These are phyloP conservation scores for Silurus aristotelis DNA, from an alignment of 2,797 vertebrate genomes.

Conservation along the genomic window DNA sequence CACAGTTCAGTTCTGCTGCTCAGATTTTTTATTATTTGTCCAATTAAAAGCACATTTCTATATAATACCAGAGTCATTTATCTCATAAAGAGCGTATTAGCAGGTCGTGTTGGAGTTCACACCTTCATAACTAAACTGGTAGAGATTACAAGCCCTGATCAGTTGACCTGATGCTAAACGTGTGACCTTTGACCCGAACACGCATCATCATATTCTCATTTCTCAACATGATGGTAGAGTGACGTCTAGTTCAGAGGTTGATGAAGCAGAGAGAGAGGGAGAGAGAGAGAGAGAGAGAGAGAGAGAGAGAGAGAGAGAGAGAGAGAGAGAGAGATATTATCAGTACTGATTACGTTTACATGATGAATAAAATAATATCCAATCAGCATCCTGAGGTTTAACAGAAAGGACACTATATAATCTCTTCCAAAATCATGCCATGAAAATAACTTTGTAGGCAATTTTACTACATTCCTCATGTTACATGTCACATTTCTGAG, in stretches of 20 bases:
- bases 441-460: not conserved
- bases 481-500: not conserved
- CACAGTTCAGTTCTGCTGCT: not conserved
- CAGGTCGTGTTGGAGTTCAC: conserved; percentile 31
- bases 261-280: conserved; percentile 48
- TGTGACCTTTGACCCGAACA: conserved; percentile 48
- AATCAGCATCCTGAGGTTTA: not conserved
- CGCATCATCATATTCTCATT: conserved; percentile 55
- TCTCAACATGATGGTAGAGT: conserved; percentile 32
- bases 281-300: conserved; percentile 22
- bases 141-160: conserved; percentile 37
- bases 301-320: not conserved
- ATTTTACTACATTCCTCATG: not conserved
- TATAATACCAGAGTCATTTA: not conserved
- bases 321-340: not conserved
- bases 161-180: conserved; percentile 37
- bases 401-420: not conserved
- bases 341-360: not conserved
- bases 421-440: not conserved
- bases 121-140: conserved; percentile 27
- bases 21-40: not conserved
- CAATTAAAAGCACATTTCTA: not conserved
- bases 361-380: not conserved
- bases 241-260: conserved; percentile 37
- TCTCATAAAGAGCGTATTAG: not conserved